Evolutionary conservation across 1,140 invertebrate genomes (phyloP).

Genomic region (Bilobella aurantiaca): DNA sequence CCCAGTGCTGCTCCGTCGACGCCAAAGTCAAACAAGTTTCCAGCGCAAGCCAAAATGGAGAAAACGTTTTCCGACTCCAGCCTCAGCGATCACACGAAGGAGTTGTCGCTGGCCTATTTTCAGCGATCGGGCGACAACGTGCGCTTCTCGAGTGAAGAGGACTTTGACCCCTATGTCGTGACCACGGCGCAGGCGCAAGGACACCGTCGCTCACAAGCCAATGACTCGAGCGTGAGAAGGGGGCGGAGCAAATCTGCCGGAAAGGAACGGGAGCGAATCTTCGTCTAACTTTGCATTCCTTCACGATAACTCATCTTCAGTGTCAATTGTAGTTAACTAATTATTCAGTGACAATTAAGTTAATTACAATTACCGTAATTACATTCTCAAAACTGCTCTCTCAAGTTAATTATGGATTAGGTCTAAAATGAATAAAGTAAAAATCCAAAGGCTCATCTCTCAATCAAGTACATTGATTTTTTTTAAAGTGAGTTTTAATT

Average conservation of each 20-base stretch:
- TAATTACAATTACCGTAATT: too few relatives aligned
- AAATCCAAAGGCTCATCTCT: too few relatives aligned
- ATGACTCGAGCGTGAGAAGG: not conserved
- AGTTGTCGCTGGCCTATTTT: conserved; percentile 28
- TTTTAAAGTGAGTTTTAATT: too few relatives aligned
- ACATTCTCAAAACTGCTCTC: too few relatives aligned
- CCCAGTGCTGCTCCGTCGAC: too few relatives aligned
- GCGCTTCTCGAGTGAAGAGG: conserved; percentile 27
- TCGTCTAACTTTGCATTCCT: too few relatives aligned
- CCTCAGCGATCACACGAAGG: conserved; percentile 32
- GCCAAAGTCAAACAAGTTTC: not conserved
- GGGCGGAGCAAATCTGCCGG: not conserved
- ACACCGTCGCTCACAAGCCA: not conserved
- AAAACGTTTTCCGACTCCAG: conserved; percentile 33
- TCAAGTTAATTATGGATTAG: too few relatives aligned
- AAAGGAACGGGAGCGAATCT: conserved; percentile 21
- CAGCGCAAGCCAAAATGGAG: conserved; percentile 17
- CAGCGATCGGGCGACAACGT: conserved; percentile 24
- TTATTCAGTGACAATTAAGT: too few relatives aligned
- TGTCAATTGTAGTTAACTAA: too few relatives aligned
- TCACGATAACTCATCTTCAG: too few relatives aligned
- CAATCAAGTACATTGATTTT: too few relatives aligned
- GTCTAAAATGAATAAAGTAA: too few relatives aligned
- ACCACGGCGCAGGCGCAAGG: not conserved
- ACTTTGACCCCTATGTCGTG: conserved; percentile 26